Percentiles rank a stretch among this genome's conserved stretches.
Evolutionary conservation across 2,888 invertebrate species (phyloP).

Genomic region (Heteropelma amictum): DNA sequence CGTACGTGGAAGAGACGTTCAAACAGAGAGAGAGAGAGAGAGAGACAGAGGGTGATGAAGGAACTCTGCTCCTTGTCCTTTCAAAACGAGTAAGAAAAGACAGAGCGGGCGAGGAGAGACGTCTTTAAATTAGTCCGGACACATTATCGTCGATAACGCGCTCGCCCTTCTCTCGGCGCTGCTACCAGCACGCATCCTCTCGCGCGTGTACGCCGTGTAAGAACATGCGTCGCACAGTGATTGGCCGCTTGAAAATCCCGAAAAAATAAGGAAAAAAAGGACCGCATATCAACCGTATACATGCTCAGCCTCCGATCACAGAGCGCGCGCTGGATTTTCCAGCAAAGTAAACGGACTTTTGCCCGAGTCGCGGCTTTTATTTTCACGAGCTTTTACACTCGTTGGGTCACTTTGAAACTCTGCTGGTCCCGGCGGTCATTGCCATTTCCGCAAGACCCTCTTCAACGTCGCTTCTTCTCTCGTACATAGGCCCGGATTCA

Average conservation of each 20-base stretch:
- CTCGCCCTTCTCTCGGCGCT: conserved; percentile 49
- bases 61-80: conserved; percentile 6
- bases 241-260: neutral
- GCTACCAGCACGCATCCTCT: neutral
- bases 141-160: conserved; percentile 75
- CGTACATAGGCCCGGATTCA: no score
- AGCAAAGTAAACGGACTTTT: neutral
- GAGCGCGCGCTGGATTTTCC: neutral
- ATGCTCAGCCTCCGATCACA: neutral
- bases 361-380: no score
- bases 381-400: no score
- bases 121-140: conserved; percentile 76
- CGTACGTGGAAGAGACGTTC: conserved; percentile 2
- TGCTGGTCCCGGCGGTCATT: no score
- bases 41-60: neutral
- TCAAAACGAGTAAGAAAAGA: conserved; percentile 32
- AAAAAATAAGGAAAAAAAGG: neutral
- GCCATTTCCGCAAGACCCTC: no score
- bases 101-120: conserved; percentile 66
- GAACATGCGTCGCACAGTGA: conserved; percentile 12
- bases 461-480: no score
- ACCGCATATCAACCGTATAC: neutral
- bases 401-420: no score
- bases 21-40: neutral
- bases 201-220: neutral